phyloP scores from a whole-genome alignment of 2,888 invertebrate species.

The Drosophila maculinotata region DNA sequence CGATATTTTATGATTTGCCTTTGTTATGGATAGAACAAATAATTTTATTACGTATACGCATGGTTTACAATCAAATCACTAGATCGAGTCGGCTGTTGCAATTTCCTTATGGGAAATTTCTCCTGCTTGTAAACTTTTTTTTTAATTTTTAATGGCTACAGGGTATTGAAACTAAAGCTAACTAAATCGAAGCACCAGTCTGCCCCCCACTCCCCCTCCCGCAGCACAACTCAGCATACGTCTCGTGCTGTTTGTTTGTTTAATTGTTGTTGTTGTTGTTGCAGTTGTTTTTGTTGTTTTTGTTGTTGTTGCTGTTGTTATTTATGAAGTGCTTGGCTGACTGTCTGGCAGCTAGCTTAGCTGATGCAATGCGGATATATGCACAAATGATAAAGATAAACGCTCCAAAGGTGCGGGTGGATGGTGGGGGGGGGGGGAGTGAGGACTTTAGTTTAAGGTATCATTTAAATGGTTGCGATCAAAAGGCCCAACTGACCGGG shows the following conservation, averaged over 20 bases:
- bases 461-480: constrained; percentile 45
- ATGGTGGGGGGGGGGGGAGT: not conserved
- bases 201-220: constrained; percentile 4
- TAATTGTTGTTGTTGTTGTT: constrained; percentile 58
- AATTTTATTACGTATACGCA: no score
- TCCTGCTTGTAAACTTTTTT: no score
- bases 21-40: no score
- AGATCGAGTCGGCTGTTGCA: no score
- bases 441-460: not conserved
- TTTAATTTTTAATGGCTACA: not conserved
- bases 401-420: constrained; percentile 3
- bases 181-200: constrained; percentile 27
- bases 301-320: constrained; percentile 43
- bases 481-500: constrained; percentile 34
- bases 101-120: no score
- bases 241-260: constrained; percentile 69
- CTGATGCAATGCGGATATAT: constrained; percentile 77
- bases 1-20: no score
- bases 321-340: constrained; percentile 74
- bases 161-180: constrained; percentile 29
- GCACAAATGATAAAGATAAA: constrained; percentile 52
- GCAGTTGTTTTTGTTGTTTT: constrained; percentile 25
- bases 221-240: constrained; percentile 27
- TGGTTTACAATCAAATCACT: no score
- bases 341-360: constrained; percentile 50